Evolutionary conservation across 2,888 invertebrate genomes (phyloP).

Genomic region (Syrphus vitripennis): DNA sequence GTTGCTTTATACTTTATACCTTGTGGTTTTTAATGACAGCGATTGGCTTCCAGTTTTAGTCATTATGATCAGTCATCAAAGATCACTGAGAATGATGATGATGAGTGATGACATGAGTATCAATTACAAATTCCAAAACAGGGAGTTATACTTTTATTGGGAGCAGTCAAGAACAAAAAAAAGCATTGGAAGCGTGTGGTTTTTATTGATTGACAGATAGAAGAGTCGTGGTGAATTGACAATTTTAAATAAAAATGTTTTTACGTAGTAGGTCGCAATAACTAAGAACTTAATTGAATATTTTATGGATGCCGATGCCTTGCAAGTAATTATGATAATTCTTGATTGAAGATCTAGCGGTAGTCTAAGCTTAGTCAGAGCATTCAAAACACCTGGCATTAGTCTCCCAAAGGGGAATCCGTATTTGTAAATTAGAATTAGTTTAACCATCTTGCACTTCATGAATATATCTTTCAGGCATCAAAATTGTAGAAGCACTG

Average conservation of each 20-base stretch:
- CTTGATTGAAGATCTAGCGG: no score
- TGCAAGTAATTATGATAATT: no score
- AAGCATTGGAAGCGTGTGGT: background rate
- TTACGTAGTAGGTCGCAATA: no score
- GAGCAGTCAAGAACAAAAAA: background rate
- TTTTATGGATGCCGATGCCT: no score
- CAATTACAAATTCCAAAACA: constrained; percentile 1
- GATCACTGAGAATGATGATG: background rate
- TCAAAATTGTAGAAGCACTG: background rate
- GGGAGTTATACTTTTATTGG: background rate
- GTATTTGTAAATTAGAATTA: no score
- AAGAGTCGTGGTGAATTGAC: background rate
- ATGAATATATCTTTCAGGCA: background rate
- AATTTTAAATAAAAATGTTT: constrained; percentile 7
- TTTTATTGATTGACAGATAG: background rate
- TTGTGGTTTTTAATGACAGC: background rate
- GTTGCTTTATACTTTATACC: no score
- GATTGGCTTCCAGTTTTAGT: constrained; percentile 3
- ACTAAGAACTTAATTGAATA: background rate
- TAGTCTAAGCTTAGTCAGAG: no score
- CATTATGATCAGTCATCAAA: background rate
- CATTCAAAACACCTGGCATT: no score
- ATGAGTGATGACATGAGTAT: constrained; percentile 3
- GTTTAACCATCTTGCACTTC: background rate
- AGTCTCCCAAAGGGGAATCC: no score